phyloP scores from a whole-genome alignment of 2,888 invertebrate genomes.

The Pristionchus fissidentatus region DNA sequence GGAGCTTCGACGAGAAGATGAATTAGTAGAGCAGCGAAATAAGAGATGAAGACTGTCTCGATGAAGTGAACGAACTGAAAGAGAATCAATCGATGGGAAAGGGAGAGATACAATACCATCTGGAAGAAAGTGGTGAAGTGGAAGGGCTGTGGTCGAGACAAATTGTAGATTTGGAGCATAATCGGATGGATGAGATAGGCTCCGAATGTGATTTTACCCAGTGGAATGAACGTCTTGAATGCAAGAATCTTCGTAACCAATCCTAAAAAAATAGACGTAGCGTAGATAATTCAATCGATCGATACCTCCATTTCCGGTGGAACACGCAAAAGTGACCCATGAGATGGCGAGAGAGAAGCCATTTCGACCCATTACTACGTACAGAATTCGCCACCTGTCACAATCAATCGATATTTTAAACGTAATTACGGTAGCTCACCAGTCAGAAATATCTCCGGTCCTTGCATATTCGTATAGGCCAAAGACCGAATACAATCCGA shows the following conservation, averaged over 20 bases:
- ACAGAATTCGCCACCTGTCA: constrained; percentile 58
- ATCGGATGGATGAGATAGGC: constrained; percentile 84
- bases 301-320: constrained; percentile 70
- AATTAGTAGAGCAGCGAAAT: constrained; percentile 59
- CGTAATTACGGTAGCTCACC: constrained; percentile 2
- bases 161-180: constrained; percentile 73
- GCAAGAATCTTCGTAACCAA: constrained; percentile 86
- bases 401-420: not conserved
- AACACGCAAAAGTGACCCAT: constrained; percentile 79
- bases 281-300: not conserved
- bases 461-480: constrained; percentile 71
- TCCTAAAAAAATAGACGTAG: constrained; percentile 63
- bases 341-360: constrained; percentile 77
- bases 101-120: constrained; percentile 62
- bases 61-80: constrained; percentile 70
- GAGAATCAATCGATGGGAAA: not conserved
- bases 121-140: constrained; percentile 75
- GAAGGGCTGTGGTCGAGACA: constrained; percentile 72
- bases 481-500: constrained; percentile 72
- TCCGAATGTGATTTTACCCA: constrained; percentile 92
- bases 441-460: constrained; percentile 72
- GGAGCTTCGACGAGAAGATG: constrained; percentile 47
- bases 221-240: constrained; percentile 87
- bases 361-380: constrained; percentile 69
- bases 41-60: constrained; percentile 69